Evolutionary conservation across 2,113 vertebrate species (phyloP), one percentile per base, ranked within the genome.

Genomic region (Pholis gunnellus): DNA sequence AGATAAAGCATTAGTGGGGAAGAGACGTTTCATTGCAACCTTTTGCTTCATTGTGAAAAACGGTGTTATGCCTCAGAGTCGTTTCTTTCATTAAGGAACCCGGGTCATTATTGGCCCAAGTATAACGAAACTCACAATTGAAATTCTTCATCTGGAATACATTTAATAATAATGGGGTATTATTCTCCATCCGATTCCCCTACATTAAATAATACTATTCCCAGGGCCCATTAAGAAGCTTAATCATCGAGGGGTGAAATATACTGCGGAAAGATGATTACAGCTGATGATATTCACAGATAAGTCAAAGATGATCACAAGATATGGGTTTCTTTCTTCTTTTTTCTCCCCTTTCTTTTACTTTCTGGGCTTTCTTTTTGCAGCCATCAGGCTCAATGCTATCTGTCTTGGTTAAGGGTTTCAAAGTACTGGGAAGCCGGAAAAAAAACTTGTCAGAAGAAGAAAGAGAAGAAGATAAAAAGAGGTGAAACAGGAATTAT

Each of bases 161-260:
- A 86, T 92, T 88, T 92, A 85, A 85, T 89, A 89, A 89, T 93
- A 91, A 92, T 88, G 66, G 88, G 71, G 66, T 90, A 89, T 89
- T 89, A 90, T 93, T 86, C 57, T 73, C 77, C 69, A 83, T 91
- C 88, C 85, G 86, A 89, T 88, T 82, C 72, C 71, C 77, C 65
- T 75, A 77, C 81, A 88, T 91, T 93, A 90, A 92, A 93, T 89
- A 91, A 89, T 83, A 89, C 79, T 68, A 90, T 91, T 89, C 75
- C 76, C 81, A 74, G 81, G 85, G 65, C 86, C 83, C 83, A 91
- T 93, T 91, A 93, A 52, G 84, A 75, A 72, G 68, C 50, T 89
- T 90, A 91, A 92, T 92, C 90, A 91, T 86, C 78, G 9, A 38
- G 75, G 63, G 85, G 73, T 79, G 87, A 84, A 86, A 91, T 84